A percentile compares a stretch with the other conserved stretches of the same genome.
Evolutionary conservation across 2,888 invertebrate species (phyloP).

Genomic region (Spodoptera exigua): DNA sequence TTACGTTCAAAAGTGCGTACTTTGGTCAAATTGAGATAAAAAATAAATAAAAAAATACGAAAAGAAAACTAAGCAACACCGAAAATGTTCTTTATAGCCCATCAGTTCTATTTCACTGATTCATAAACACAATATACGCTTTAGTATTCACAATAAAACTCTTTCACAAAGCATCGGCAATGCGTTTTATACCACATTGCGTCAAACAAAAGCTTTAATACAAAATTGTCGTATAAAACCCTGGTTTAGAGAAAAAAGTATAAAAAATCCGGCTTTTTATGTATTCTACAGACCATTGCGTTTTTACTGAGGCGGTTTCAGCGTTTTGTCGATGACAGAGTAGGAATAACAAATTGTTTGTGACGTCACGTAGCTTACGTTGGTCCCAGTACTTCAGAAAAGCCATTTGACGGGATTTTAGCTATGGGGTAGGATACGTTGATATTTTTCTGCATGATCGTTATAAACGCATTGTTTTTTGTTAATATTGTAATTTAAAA

Average conservation of each 20-base stretch:
- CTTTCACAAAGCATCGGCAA: background rate
- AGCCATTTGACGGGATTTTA: conserved; percentile 16
- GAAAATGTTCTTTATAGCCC: too few relatives aligned
- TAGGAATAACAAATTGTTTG: conserved; percentile 53
- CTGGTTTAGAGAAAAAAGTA: conserved; percentile 30
- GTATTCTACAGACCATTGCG: conserved; percentile 51
- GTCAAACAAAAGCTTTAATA: conserved; percentile 27
- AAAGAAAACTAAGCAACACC: too few relatives aligned
- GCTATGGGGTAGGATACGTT: conserved; percentile 13
- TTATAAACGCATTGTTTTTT: too few relatives aligned
- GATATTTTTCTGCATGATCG: background rate
- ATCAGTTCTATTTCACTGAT: background rate
- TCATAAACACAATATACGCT: background rate
- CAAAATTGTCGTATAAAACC: conserved; percentile 22
- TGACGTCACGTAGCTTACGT: conserved; percentile 22
- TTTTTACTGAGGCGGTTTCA: conserved; percentile 46
- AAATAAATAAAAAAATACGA: too few relatives aligned
- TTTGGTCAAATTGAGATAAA: too few relatives aligned
- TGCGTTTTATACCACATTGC: conserved; percentile 18
- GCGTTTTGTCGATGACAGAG: conserved; percentile 53
- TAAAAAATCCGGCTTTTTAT: conserved; percentile 45
- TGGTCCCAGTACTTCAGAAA: conserved; percentile 7
- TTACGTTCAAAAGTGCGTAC: too few relatives aligned
- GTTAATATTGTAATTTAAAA: too few relatives aligned
- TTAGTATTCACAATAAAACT: conserved; percentile 1